A percentile compares a stretch with the other conserved stretches of the same genome.
phyloP scores from a whole-genome alignment of 2,888 invertebrate species.

The Netelia fuscicornis region DNA sequence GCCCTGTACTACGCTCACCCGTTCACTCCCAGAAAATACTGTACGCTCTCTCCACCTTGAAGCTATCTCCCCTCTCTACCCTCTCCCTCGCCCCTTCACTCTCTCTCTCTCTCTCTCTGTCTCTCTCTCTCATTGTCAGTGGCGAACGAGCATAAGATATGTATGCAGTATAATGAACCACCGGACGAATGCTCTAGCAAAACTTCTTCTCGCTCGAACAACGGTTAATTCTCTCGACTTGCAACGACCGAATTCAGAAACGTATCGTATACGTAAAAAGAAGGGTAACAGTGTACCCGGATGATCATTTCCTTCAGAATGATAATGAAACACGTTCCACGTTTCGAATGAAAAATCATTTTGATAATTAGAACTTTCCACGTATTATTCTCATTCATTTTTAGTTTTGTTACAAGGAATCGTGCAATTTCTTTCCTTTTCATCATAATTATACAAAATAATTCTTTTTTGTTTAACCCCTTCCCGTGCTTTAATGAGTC shows the following conservation, averaged over 20 bases:
- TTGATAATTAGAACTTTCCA: no score
- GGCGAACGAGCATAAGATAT: conserved; percentile 38
- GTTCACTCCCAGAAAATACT: conserved; percentile 61
- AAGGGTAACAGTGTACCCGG: conserved; percentile 14
- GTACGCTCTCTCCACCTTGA: conserved; percentile 3
- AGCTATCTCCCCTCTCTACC: background rate
- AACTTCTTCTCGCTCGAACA: conserved; percentile 21
- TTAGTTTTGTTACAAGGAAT: no score
- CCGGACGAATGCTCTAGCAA: conserved; percentile 34
- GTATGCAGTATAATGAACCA: conserved; percentile 57
- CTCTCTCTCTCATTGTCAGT: conserved; percentile 6
- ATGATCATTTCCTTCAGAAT: conserved; percentile 3
- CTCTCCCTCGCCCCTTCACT: no score
- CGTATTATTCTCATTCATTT: no score
- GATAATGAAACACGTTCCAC: background rate
- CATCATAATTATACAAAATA: no score
- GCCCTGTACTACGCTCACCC: conserved; percentile 47
- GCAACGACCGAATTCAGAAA: conserved; percentile 36
- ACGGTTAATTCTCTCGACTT: conserved; percentile 44
- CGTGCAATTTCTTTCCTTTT: no score
- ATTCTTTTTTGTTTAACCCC: no score
- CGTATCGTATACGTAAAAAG: conserved; percentile 12
- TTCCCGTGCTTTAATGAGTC: no score
- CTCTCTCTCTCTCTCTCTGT: conserved; percentile 17
- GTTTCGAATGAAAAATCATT: background rate